Percentiles rank a stretch among this genome's conserved stretches.
Evolutionary conservation across 2,888 invertebrate genomes (phyloP).

Genomic region (Adelphocoris suturalis): DNA sequence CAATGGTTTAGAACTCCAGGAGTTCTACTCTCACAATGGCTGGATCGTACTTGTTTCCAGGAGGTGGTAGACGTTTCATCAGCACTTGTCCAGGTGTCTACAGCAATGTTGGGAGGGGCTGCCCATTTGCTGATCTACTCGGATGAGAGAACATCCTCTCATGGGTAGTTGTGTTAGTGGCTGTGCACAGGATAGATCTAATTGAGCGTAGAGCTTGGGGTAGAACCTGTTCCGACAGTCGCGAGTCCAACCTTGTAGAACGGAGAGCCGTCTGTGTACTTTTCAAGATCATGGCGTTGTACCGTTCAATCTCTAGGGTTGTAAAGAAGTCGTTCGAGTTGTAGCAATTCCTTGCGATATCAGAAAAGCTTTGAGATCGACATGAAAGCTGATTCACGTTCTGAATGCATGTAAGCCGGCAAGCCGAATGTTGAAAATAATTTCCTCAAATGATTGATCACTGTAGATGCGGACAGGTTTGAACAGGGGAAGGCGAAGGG

Average conservation of each 20-base stretch:
- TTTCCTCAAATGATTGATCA: background rate
- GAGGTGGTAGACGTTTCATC: background rate
- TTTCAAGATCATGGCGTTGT: constrained; percentile 8
- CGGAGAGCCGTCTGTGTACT: constrained; percentile 42
- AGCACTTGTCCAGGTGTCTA: background rate
- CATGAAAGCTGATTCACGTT: background rate
- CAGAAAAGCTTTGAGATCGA: constrained; percentile 75
- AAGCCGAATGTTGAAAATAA: background rate
- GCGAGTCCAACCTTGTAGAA: background rate
- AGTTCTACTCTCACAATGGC: background rate
- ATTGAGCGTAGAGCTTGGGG: constrained; percentile 73
- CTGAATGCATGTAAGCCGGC: background rate
- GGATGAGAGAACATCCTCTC: background rate
- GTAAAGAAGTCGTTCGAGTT: background rate
- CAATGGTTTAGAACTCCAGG: too few relatives aligned
- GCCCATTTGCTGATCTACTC: background rate
- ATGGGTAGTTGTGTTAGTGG: constrained; percentile 68
- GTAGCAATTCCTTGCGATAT: constrained; percentile 77
- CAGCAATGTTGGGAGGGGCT: background rate
- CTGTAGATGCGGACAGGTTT: background rate
- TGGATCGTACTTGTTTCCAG: background rate
- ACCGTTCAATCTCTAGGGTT: background rate
- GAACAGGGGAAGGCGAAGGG: constrained; percentile 10
- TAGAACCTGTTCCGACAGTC: constrained; percentile 1
- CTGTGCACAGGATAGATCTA: constrained; percentile 73